Conservation (phyloP, 2,888 invertebrate genomes). For the Pogonocherus hispidulus region DNA sequence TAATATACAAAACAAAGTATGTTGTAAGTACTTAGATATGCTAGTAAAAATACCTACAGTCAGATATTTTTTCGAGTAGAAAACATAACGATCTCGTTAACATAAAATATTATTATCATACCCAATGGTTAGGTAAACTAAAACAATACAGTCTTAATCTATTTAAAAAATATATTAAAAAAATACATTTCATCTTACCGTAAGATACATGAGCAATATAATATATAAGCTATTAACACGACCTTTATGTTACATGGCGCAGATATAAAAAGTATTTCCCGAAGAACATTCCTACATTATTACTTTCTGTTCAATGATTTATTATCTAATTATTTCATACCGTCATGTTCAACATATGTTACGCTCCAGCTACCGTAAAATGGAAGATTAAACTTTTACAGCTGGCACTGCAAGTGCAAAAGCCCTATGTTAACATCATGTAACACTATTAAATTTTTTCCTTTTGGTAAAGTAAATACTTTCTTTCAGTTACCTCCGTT, state of each 20-base stretch:
- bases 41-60: too few relatives aligned
- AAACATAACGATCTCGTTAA: too few relatives aligned
- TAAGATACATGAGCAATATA: too few relatives aligned
- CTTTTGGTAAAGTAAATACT: slow-evolving; percentile 26
- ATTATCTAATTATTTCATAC: slow-evolving; percentile 59
- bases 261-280: slow-evolving; percentile 16
- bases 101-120: too few relatives aligned
- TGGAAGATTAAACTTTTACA: slow-evolving; percentile 52
- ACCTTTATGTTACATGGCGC: slow-evolving; percentile 8
- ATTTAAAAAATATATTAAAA: too few relatives aligned
- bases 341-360: slow-evolving; percentile 58
- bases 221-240: neutral
- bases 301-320: slow-evolving; percentile 54
- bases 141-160: too few relatives aligned
- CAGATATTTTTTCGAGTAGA: too few relatives aligned
- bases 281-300: slow-evolving; percentile 35
- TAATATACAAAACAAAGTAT: too few relatives aligned
- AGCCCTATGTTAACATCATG: slow-evolving; percentile 47
- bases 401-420: slow-evolving; percentile 42
- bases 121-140: too few relatives aligned
- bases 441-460: slow-evolving; percentile 39
- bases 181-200: too few relatives aligned
- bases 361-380: slow-evolving; percentile 45
- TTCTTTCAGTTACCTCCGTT: slow-evolving; percentile 17
- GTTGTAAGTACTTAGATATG: too few relatives aligned